A percentile compares a stretch with the other conserved stretches of the same genome.
phyloP scores from a whole-genome alignment of 1,140 invertebrate genomes.

The Zophobas morio region DNA sequence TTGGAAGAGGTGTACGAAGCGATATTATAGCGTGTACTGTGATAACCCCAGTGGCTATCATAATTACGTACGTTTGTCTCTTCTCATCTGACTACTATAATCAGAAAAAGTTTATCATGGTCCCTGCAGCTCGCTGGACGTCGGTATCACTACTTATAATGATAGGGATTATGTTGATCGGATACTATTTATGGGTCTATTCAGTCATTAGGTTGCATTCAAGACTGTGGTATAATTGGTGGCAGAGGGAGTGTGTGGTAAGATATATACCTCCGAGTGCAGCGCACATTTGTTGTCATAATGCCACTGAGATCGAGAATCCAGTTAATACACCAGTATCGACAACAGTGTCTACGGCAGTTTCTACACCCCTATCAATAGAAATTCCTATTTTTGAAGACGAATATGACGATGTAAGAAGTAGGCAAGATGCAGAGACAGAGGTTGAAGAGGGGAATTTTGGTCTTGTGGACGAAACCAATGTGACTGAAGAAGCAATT shows the following conservation, averaged over 20 bases:
- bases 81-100: constrained; percentile 70
- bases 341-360: too few relatives aligned
- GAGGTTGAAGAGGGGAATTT: constrained; percentile 8
- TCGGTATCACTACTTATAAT: constrained; percentile 68
- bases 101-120: constrained; percentile 67
- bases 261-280: constrained; percentile 61
- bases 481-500: neutral
- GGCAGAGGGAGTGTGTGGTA: constrained; percentile 70
- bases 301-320: neutral
- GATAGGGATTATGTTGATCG: constrained; percentile 69
- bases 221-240: constrained; percentile 71
- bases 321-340: constrained; percentile 12
- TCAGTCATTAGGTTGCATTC: constrained; percentile 69
- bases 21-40: constrained; percentile 69
- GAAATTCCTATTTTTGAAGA: too few relatives aligned
- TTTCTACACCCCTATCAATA: constrained; percentile 52
- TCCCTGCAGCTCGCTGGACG: constrained; percentile 69
- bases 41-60: constrained; percentile 68
- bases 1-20: constrained; percentile 59
- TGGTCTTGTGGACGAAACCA: too few relatives aligned
- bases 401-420: neutral
- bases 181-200: constrained; percentile 70
- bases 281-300: constrained; percentile 4
- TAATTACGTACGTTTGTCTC: constrained; percentile 69
- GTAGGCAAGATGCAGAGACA: constrained; percentile 4